These are phyloP conservation scores for Ageneiosus marmoratus DNA, from an alignment of 2,113 vertebrate species.

Conservation along the genomic window DNA sequence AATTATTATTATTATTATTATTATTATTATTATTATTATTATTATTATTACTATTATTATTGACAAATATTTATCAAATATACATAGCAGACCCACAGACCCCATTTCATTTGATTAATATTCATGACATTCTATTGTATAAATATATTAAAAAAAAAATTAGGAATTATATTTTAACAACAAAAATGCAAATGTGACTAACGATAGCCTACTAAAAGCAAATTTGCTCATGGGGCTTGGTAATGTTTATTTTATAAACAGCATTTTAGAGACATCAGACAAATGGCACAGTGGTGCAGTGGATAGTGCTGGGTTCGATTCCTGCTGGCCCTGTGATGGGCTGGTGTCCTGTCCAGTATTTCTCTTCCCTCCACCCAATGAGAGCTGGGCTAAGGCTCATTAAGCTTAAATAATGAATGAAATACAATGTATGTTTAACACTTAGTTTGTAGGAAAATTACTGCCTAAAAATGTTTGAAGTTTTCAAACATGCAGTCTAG, in stretches of 20 bases:
- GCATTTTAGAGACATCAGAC: neutral
- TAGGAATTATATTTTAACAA: neutral
- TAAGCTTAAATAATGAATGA: no score
- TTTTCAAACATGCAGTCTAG: neutral
- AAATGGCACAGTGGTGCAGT: no score
- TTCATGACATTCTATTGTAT: neutral
- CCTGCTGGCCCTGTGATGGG: no score
- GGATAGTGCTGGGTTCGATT: no score
- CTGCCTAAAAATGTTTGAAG: neutral
- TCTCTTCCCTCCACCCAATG: no score
- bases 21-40: no score
- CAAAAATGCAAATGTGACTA: neutral
- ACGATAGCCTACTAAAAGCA: neutral
- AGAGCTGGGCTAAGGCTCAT: no score
- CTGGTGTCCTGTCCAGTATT: no score
- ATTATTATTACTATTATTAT: no score
- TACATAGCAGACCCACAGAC: neutral
- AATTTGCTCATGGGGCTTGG: neutral
- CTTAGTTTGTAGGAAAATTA: neutral
- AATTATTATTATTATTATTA: neutral
- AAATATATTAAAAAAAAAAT: no score
- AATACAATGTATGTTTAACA: no score
- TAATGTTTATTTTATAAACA: conserved; percentile 1
- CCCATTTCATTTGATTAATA: neutral
- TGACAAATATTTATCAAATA: neutral